A percentile compares a stretch with the other conserved stretches of the same genome.
phyloP scores from a whole-genome alignment of 2,797 vertebrate species.

The Catharus ustulatus region DNA sequence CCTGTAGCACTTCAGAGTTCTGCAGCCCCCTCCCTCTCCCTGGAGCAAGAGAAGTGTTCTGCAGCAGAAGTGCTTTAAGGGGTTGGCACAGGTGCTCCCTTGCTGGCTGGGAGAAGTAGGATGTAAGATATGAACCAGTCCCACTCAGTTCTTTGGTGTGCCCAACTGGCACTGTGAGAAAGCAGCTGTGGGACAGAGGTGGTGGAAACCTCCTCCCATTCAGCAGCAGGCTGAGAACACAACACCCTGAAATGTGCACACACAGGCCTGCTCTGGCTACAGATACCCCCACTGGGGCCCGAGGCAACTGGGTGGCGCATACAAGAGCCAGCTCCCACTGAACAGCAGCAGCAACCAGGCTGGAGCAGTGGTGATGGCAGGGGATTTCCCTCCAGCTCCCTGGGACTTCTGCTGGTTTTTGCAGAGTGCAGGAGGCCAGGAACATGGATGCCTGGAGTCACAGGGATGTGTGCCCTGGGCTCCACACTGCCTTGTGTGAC shows the following conservation, averaged over 20 bases:
- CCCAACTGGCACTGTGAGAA: neutral
- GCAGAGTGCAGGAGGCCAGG: neutral
- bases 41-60: neutral
- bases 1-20: neutral
- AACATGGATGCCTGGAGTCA: neutral
- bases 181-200: neutral
- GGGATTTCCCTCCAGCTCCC: neutral
- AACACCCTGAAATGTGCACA: neutral
- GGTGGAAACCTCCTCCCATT: neutral
- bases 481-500: neutral
- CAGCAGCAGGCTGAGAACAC: neutral
- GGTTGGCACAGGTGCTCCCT: rapidly evolving
- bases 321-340: neutral
- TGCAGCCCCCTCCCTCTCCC: neutral
- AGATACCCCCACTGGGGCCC: neutral
- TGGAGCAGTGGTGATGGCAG: neutral
- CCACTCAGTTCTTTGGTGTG: rapidly evolving
- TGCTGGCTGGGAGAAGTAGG: neutral
- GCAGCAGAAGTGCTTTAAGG: too few species aligned
- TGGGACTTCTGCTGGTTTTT: neutral
- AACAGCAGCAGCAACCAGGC: neutral
- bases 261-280: neutral
- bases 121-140: neutral
- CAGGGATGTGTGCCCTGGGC: neutral
- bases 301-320: rapidly evolving